Evolutionary conservation across 1,140 invertebrate genomes (phyloP).

Genomic region (Drosophila auraria): DNA sequence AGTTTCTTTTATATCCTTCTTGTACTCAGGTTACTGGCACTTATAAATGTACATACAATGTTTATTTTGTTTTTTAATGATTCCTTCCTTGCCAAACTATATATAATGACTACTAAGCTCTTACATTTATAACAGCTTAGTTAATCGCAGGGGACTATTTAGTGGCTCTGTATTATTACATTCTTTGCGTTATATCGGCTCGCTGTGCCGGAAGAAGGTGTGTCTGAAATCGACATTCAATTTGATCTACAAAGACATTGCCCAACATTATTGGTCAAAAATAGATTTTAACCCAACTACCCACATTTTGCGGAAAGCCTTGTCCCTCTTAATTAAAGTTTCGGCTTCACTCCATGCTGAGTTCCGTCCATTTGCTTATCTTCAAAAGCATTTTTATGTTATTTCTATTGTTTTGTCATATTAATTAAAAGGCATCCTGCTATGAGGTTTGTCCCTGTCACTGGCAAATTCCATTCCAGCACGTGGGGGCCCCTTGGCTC

Average conservation of each 20-base stretch:
- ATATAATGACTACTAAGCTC: slow-evolving; percentile 3
- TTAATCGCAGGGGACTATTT: neutral
- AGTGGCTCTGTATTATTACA: neutral
- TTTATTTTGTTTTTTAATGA: neutral
- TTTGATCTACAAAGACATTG: slow-evolving; percentile 1
- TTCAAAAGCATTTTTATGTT: slow-evolving; percentile 4
- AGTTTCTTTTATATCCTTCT: no score
- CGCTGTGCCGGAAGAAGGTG: neutral
- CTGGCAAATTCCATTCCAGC: slow-evolving; percentile 16
- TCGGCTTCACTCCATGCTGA: slow-evolving; percentile 1
- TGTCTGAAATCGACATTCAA: neutral
- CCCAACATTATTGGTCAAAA: neutral
- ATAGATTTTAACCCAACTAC: slow-evolving; percentile 9
- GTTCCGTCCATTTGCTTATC: slow-evolving; percentile 7
- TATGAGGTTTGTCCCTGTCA: slow-evolving; percentile 2
- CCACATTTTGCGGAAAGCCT: neutral
- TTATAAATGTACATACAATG: neutral
- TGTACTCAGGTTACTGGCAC: no score
- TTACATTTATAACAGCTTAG: neutral
- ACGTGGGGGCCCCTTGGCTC: neutral
- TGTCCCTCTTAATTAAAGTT: slow-evolving; percentile 13
- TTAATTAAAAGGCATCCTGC: slow-evolving; percentile 37
- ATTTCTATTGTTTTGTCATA: slow-evolving; percentile 24
- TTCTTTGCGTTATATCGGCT: slow-evolving; percentile 3
- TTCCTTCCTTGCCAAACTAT: neutral